Percentiles rank a stretch among this genome's conserved stretches.
These are phyloP conservation scores for Hirundichthys speculiger DNA, from an alignment of 2,113 vertebrate species.

Conservation along the genomic window DNA sequence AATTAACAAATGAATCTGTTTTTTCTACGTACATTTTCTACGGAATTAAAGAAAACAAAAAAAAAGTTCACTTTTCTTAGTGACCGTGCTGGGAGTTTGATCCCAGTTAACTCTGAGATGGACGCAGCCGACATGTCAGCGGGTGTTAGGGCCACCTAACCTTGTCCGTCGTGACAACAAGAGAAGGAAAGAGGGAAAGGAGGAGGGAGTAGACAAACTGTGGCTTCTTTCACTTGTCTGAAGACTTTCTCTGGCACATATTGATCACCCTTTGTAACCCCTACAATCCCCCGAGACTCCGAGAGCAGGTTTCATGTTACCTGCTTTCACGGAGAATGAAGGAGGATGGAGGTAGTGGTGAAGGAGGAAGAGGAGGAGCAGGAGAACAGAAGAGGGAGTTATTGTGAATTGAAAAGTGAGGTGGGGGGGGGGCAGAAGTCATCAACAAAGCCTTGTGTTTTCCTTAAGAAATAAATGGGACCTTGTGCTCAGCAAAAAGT, in stretches of 20 bases:
- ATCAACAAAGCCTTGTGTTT: constrained; percentile 27
- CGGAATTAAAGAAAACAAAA: too few relatives aligned
- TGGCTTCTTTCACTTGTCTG: constrained; percentile 72
- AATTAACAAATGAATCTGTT: not conserved
- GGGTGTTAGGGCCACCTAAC: constrained; percentile 61
- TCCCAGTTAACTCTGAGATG: constrained; percentile 42
- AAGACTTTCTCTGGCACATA: constrained; percentile 76
- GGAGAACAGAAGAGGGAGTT: constrained; percentile 42
- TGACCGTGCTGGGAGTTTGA: constrained; percentile 30
- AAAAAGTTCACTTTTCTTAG: not conserved
- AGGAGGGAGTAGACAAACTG: constrained; percentile 59
- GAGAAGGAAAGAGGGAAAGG: constrained; percentile 47
- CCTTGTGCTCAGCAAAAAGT: not conserved
- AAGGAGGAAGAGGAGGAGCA: constrained; percentile 53
- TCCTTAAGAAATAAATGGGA: constrained; percentile 4
- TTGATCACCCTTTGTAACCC: constrained; percentile 77
- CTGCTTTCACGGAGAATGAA: constrained; percentile 61
- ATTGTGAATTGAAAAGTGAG: constrained; percentile 41
- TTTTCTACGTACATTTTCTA: too few relatives aligned
- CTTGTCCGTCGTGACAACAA: constrained; percentile 56
- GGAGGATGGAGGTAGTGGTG: constrained; percentile 39
- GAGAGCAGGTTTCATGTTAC: constrained; percentile 68
- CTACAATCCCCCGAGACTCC: constrained; percentile 48
- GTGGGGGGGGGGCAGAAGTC: constrained; percentile 14
- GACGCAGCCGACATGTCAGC: constrained; percentile 46